Evolutionary conservation across 2,113 vertebrate genomes (phyloP).

Genomic region (Gavia stellata): DNA sequence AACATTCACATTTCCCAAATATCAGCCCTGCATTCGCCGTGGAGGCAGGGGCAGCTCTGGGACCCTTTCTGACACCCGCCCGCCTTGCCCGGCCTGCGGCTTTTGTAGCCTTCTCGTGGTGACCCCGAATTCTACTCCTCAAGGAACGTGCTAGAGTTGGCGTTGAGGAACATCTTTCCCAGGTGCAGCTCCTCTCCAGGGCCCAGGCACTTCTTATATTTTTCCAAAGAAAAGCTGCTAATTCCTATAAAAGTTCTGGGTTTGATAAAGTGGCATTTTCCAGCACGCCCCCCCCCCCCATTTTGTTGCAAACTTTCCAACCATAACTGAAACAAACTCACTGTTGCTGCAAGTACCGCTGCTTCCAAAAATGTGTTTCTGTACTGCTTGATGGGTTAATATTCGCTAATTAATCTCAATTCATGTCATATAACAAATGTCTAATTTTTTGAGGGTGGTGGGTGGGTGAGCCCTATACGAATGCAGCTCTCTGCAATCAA

Average conservation of each 20-base stretch:
- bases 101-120: background rate
- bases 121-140: background rate
- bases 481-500: constrained; percentile 73
- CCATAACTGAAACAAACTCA: constrained; percentile 1
- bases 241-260: background rate
- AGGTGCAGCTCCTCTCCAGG: background rate
- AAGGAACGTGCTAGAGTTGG: rapidly evolving
- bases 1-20: background rate
- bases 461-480: constrained; percentile 74
- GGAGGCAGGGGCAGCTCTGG: background rate
- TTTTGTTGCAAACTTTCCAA: constrained; percentile 41
- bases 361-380: constrained; percentile 60
- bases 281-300: background rate
- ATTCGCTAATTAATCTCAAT: constrained; percentile 79
- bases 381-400: constrained; percentile 73
- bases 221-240: background rate
- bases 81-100: background rate
- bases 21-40: background rate
- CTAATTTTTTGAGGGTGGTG: constrained; percentile 74
- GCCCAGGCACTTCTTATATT: background rate
- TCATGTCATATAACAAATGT: constrained; percentile 81
- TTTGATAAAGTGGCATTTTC: background rate
- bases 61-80: background rate
- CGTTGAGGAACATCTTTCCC: background rate
- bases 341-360: background rate